Evolutionary conservation across 1,140 invertebrate genomes (phyloP).

Genomic region (Sinonovacula constricta): DNA sequence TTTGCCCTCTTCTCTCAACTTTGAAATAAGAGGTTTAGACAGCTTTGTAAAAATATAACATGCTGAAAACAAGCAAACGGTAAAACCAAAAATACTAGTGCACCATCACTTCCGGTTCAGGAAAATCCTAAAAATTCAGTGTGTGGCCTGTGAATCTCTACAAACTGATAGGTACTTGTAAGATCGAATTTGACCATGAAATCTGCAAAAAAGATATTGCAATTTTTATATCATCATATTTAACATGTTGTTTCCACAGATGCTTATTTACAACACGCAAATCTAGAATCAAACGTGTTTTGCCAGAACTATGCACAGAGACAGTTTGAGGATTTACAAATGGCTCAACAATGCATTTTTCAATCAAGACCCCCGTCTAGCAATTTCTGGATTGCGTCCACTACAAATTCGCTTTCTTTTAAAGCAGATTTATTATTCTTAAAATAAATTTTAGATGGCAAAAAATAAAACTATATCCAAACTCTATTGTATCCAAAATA

Average conservation of each 20-base stretch:
- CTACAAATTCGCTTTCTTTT: conserved; percentile 37
- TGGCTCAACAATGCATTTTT: conserved; percentile 15
- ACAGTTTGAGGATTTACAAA: conserved; percentile 36
- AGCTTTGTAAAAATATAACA: conserved; percentile 35
- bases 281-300: conserved; percentile 53
- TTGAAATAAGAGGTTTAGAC: conserved; percentile 8
- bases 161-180: conserved; percentile 22
- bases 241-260: conserved; percentile 25
- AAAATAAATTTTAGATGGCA: not conserved
- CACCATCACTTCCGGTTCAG: not conserved
- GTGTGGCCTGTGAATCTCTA: conserved; percentile 1
- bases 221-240: conserved; percentile 21
- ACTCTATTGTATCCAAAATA: conserved; percentile 26
- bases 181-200: conserved; percentile 23
- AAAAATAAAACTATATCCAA: conserved; percentile 41
- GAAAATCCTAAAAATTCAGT: conserved; percentile 7
- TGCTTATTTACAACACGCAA: conserved; percentile 16
- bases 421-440: conserved; percentile 50
- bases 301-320: conserved; percentile 42
- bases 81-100: conserved; percentile 18
- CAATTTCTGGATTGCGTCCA: conserved; percentile 37
- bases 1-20: conserved; percentile 20
- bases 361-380: too few species aligned
- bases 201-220: conserved; percentile 5
- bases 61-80: conserved; percentile 27